A percentile compares a stretch with the other conserved stretches of the same genome.
phyloP scores from a whole-genome alignment of 2,113 vertebrate species.

The Hucho hucho region DNA sequence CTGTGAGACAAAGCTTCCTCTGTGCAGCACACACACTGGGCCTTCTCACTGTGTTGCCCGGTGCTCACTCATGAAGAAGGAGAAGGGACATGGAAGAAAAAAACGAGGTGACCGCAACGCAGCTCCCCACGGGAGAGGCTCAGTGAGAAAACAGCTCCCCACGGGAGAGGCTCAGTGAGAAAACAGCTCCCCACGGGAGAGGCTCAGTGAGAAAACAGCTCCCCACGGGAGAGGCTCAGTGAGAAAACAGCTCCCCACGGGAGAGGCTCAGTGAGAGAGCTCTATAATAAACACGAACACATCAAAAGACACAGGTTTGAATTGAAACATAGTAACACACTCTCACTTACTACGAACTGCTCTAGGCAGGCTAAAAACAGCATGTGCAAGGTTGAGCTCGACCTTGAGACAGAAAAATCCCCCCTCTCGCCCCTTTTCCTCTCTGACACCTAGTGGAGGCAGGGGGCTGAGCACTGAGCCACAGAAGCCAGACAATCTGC shows the following conservation, averaged over 20 bases:
- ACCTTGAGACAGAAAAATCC: not conserved
- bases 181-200: too few species aligned
- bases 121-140: too few species aligned
- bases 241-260: too few species aligned
- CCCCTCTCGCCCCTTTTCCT: too few species aligned
- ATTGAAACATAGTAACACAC: conserved; percentile 4
- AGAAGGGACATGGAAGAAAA: not conserved
- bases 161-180: too few species aligned
- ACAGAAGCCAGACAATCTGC: too few species aligned
- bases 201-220: not conserved
- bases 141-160: too few species aligned
- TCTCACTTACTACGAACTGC: not conserved
- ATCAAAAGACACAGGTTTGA: not conserved
- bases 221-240: not conserved
- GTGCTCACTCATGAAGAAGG: conserved; percentile 17
- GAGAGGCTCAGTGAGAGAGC: not conserved
- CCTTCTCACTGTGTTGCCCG: conserved; percentile 49
- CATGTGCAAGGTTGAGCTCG: not conserved
- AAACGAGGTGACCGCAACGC: conserved; percentile 36
- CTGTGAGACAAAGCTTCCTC: conserved; percentile 51
- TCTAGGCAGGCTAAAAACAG: not conserved
- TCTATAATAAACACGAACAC: not conserved
- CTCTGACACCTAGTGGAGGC: too few species aligned
- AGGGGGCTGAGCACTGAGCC: too few species aligned
- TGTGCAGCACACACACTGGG: conserved; percentile 61